These are phyloP conservation scores for Heliconius hewitsoni DNA, from an alignment of 1,140 invertebrate genomes.

Conservation along the genomic window DNA sequence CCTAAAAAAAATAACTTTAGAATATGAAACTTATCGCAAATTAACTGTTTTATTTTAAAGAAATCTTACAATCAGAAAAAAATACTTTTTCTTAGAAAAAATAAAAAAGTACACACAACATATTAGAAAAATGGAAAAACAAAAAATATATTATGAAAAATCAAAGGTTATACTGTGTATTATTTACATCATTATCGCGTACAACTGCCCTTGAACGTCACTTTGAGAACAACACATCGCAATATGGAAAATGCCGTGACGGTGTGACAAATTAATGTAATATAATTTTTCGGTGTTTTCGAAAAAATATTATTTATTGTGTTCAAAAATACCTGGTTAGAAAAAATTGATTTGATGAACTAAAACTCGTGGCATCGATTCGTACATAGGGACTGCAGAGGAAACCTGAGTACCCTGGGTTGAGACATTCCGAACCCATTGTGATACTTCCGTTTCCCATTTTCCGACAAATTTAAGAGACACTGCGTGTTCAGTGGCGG, in stretches of 20 bases:
- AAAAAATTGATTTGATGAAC: no score
- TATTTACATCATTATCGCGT: slow-evolving; percentile 32
- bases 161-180: not conserved
- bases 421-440: no score
- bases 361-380: not conserved
- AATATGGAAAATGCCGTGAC: slow-evolving; percentile 35
- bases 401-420: no score
- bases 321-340: no score
- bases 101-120: not conserved
- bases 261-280: not conserved
- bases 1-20: not conserved
- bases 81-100: no score
- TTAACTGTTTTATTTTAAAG: no score
- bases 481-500: no score
- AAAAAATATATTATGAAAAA: no score
- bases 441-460: no score
- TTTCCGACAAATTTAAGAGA: no score
- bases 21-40: no score
- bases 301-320: not conserved
- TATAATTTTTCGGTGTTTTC: not conserved
- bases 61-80: not conserved
- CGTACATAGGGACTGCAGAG: no score
- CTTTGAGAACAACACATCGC: slow-evolving; percentile 29
- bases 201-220: slow-evolving; percentile 36
- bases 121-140: not conserved